These are phyloP conservation scores for Lindbergichthys nudifrons DNA, from an alignment of 2,797 vertebrate species.

Conservation along the genomic window DNA sequence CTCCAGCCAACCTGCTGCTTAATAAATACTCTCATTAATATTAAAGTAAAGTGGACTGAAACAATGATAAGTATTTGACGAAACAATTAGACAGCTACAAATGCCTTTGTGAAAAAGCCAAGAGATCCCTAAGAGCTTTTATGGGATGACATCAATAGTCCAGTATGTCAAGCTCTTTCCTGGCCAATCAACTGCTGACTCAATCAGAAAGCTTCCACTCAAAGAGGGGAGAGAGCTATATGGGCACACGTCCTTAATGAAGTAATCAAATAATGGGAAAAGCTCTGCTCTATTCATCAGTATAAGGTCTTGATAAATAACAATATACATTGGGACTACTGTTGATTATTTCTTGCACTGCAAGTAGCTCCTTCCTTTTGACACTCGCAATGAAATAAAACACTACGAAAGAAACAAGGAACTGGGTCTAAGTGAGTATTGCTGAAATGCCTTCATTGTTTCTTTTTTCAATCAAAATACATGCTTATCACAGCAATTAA, in stretches of 20 bases:
- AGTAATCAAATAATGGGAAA: conserved; percentile 53
- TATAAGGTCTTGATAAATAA: conserved; percentile 57
- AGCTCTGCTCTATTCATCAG: conserved; percentile 47
- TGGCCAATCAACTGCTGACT: conserved; percentile 60
- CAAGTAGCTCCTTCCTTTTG: conserved; percentile 27
- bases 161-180: conserved; percentile 36
- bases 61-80: conserved; percentile 10
- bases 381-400: conserved; percentile 40
- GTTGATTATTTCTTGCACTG: conserved; percentile 37
- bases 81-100: conserved; percentile 34
- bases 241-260: conserved; percentile 15
- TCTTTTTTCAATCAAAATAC: conserved; percentile 38
- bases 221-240: background rate
- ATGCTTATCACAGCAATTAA: conserved; percentile 33
- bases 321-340: conserved; percentile 12
- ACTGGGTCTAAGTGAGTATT: background rate
- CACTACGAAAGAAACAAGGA: conserved; percentile 22
- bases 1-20: background rate
- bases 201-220: conserved; percentile 46
- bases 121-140: conserved; percentile 40
- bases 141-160: conserved; percentile 42
- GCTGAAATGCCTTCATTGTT: no score
- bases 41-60: conserved; percentile 16
- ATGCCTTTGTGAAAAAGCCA: conserved; percentile 11
- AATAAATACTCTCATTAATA: conserved; percentile 32